A percentile compares a stretch with the other conserved stretches of the same genome.
Conservation (phyloP, 2,113 vertebrate genomes). For the Epinephelus fuscoguttatus region DNA sequence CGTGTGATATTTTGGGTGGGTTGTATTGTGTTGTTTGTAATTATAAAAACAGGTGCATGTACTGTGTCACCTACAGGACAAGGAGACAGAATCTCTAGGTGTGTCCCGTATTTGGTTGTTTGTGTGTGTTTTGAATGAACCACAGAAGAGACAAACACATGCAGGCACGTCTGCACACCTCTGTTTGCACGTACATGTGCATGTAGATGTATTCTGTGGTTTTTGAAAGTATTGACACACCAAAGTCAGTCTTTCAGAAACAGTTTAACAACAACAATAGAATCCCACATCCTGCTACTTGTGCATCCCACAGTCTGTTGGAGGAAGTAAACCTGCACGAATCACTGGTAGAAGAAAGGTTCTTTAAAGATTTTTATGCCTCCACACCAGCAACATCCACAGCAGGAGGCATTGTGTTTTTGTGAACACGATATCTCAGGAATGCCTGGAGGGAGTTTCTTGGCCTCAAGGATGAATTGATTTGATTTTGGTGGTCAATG, state of each 20-base stretch:
- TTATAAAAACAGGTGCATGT: constrained; percentile 24
- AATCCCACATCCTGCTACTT: constrained; percentile 28
- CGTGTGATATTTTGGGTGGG: constrained; percentile 17
- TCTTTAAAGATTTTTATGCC: neutral
- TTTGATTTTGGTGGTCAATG: no score
- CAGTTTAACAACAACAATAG: neutral
- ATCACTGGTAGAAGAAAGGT: neutral
- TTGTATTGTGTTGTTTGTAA: constrained; percentile 2
- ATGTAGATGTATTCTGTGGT: neutral
- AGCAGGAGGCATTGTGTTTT: no score
- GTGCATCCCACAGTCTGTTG: neutral
- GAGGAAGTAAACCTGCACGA: constrained; percentile 2
- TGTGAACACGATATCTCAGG: no score
- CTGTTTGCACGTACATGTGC: neutral
- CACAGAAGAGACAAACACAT: neutral
- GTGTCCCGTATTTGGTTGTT: neutral
- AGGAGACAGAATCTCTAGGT: neutral
- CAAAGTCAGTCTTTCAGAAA: neutral
- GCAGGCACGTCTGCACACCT: neutral
- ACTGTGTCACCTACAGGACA: neutral
- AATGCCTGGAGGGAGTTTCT: no score
- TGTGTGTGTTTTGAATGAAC: neutral
- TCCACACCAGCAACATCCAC: no score
- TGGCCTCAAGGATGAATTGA: no score
- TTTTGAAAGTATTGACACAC: neutral